These are phyloP conservation scores for Lucilia sericata DNA, from an alignment of 1,140 invertebrate species.

Conservation along the genomic window DNA sequence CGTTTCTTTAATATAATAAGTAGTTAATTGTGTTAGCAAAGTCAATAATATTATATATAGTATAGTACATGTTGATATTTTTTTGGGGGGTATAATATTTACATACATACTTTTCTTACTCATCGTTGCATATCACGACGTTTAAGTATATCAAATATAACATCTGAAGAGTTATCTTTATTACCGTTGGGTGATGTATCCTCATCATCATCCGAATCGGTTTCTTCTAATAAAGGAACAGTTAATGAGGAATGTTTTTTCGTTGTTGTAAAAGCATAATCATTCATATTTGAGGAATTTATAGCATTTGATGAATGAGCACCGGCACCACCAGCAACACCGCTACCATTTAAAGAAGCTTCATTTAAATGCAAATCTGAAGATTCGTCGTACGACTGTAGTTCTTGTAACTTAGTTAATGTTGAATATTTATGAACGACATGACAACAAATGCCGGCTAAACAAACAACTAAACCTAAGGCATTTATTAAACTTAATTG, in stretches of 20 bases:
- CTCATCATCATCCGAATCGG: constrained; percentile 59
- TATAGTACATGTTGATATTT: not conserved
- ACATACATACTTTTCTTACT: constrained; percentile 17
- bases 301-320: not conserved
- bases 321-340: not conserved
- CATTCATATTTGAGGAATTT: constrained; percentile 14
- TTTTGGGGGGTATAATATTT: not conserved
- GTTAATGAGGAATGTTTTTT: constrained; percentile 46
- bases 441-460: constrained; percentile 90
- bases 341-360: not conserved
- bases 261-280: constrained; percentile 34
- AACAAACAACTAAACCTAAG: constrained; percentile 86
- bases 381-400: constrained; percentile 54
- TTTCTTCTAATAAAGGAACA: constrained; percentile 62
- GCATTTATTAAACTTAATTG: constrained; percentile 85
- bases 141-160: constrained; percentile 66
- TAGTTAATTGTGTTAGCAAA: too few species aligned
- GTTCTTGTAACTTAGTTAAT: constrained; percentile 53
- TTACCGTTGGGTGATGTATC: constrained; percentile 48
- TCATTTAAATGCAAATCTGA: constrained; percentile 59
- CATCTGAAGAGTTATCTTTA: constrained; percentile 65
- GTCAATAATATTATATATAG: not conserved
- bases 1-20: too few species aligned
- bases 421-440: constrained; percentile 80
- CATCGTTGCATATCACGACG: constrained; percentile 65